A percentile compares a stretch with the other conserved stretches of the same genome.
Evolutionary conservation across 37 sponge, comb jelly and placozoan genomes (phyloP).

Genomic region (Geodia barretti): DNA sequence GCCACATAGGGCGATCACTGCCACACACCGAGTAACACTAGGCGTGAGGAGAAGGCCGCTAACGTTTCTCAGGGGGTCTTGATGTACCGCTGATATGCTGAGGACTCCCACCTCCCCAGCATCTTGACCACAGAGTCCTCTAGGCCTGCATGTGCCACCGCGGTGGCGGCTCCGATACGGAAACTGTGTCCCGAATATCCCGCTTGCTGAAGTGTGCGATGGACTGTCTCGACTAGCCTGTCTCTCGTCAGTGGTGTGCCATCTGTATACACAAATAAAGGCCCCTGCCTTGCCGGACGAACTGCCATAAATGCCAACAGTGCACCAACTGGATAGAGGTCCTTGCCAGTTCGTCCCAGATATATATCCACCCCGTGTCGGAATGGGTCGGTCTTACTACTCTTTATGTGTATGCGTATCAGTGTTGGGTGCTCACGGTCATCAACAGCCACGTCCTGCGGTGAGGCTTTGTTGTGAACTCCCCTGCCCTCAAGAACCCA

Average conservation of each 20-base stretch:
- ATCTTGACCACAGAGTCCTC: too few species aligned
- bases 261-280: constrained; percentile 30
- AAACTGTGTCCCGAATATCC: constrained; percentile 19
- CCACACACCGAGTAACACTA: too few species aligned
- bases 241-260: constrained; percentile 10
- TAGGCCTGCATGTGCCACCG: neutral
- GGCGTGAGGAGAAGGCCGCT: too few species aligned
- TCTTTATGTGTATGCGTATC: constrained; percentile 6
- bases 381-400: constrained; percentile 19
- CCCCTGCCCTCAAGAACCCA: constrained; percentile 44
- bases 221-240: constrained; percentile 4
- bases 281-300: constrained; percentile 4
- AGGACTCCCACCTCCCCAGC: too few species aligned
- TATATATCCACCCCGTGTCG: neutral
- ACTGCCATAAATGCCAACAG: constrained; percentile 17
- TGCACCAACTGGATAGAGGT: constrained; percentile 32
- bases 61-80: too few species aligned
- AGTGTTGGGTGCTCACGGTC: constrained; percentile 4
- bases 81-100: too few species aligned
- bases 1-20: too few species aligned
- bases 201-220: neutral
- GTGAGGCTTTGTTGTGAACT: constrained; percentile 4
- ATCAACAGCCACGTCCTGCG: constrained; percentile 14
- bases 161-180: constrained; percentile 18
- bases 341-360: constrained; percentile 7